Evolutionary conservation across 2,113 vertebrate genomes (phyloP), one percentile per base, ranked within the genome.

Genomic region (Labrus mixtus): DNA sequence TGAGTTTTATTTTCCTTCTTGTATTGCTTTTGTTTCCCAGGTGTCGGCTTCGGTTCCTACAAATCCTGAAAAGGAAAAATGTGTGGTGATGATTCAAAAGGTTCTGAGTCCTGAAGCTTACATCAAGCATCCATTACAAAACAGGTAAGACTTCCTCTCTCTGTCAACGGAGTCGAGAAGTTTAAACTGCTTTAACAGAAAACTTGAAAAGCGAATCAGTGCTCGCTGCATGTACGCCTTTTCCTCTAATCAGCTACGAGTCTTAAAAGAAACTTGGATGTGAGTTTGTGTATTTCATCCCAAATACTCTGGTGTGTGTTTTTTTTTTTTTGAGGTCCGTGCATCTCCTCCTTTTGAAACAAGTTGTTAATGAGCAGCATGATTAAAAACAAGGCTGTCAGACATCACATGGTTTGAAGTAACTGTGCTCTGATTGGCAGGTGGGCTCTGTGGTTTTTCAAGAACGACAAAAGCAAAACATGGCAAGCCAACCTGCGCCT

Each of bases 391-490:
- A 20, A 1, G n/a, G 1, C 8, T 46, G 11, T 1, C 20, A 0
- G 17, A 8, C 5, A 17, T 13, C 0, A 11, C 22, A 0, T 10
- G 2, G 4, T 60, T 1, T 22, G 4, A n/a, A 43, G 3, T 53
- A 19, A 56, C 9, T 15, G 8, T 0, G 48, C 29, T 78, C 81
- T 72, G 43, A 67, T 78, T 85, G 94, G 58, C 91, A 99, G 98
- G 88, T 99, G 98, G 98, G 96, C 98, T 48, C 96, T 99, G 81
- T 99, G 98, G 98, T 99, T 99, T 94, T 99, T 99, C 94, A 99
- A 99, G 94, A 99, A 99, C 92, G 98, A 99, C 93, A 99, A 99
- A 95, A 99, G 96, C 92, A 99, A 98, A 97, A 98, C 97, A 59
- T 99, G 98, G 98, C 97, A 99, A 92, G 97, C 97, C 72, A 99